Evolutionary conservation across 92 coral and sea anemone species (phyloP), one percentile per base, ranked within the genome.

Genomic region (Zoanthus sociatus): DNA sequence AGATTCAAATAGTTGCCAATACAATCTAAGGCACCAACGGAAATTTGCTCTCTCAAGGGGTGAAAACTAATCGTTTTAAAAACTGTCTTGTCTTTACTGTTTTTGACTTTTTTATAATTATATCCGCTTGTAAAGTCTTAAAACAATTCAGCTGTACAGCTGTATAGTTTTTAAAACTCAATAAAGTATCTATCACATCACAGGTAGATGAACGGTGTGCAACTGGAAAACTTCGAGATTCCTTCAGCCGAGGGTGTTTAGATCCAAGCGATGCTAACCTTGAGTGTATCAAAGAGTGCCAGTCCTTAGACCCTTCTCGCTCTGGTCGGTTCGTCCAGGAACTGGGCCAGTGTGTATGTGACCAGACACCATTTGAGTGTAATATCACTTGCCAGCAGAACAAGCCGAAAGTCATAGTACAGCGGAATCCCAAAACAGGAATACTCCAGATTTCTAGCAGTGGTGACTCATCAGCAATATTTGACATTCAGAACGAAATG

Each of bases 151-250:
- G 26, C 26, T 26, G 26, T 26, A 26, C 26, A 26, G 26, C 26
- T 26, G 26, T 26, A 26, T 26, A 26, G 26, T 26, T 26, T 26
- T 26, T 26, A 26, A 26, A 26, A 26, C 26, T 26, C 26, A 26
- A 26, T 26, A 26, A 26, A 26, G 26, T 26, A 26, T 26, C 53
- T 48, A 5, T 48, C 9, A 1, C 55, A 7, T 20, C 0, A 84
- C 86, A 94, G 98, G 98, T 94, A 44, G 95, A 88, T 60, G 73
- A 86, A 9, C 98, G 94, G 12, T 94, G 98, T 50, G 76, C 81
- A 17, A 93, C 90, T n/a, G 94, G 93, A 10, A 76, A 90, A 45
- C 94, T 89, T 53, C 94, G 95, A 31, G 44, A 79, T 17, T 67
- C 99, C 4, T 84, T 92, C 55, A 93, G 92, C 45, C 91, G 97